Evolutionary conservation across 2,797 vertebrate genomes (phyloP), one percentile per base, ranked within the genome.

Genomic region (Myiotriccus ornatus): DNA sequence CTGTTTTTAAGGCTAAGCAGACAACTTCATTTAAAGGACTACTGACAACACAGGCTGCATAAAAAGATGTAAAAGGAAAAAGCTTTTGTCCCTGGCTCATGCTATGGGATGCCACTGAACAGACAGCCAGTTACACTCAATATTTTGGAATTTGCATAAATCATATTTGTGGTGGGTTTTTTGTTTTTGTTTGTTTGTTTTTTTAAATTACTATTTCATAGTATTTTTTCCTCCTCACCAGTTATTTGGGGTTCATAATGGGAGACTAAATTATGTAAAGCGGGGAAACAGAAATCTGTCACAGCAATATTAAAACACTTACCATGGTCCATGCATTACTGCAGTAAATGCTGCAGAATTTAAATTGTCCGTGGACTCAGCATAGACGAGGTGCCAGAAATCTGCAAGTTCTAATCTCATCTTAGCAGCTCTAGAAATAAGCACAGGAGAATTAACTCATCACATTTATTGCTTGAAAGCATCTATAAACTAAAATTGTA

Each of bases 381-480:
- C 83, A 86, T 0, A 5, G 87, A 93, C 57, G 59, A 76, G 59
- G 52, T 92, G 87, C 95, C 95, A 97, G 94, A 81, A 90, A 95
- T 93, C 68, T 91, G 56, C 70, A 84, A 91, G 60, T 93, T 88
- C 93, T 84, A 94, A 93, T 93, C 84, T 93, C 87, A 87, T 95
- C 57, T 96, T 90, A 84, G 77, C 70, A 90, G 70, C 62, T 97
- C 92, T 97, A 97, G 95, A 96, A 97, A 97, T 95, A 94, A 70
- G 84, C 86, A 83, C 90, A 97, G 95, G 94, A 97, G 86, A 98
- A 93, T 95, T 96, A 97, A 97, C 96, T 97, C 93, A 94, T 96
- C 92, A 85, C 62, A 68, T 97, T 97, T 97, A 97, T 97, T 96
- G 89, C 94, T 95, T 97, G 95, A 89, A 76, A 97, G 96, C 75